Evolutionary conservation across 1,140 invertebrate species (phyloP).

Genomic region (Listronotus oregonensis): DNA sequence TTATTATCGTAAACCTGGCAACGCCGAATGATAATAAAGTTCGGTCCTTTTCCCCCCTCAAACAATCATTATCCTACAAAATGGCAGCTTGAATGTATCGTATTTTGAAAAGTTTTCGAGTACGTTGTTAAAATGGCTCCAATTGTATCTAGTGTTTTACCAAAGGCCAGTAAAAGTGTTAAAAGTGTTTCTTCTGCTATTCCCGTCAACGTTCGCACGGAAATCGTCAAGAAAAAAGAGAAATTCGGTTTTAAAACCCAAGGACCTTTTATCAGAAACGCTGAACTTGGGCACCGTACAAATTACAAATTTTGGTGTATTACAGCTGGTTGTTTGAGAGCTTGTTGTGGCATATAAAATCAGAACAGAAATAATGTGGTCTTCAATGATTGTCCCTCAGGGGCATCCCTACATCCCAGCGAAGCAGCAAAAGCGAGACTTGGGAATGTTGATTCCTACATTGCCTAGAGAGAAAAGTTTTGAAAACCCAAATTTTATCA

Average conservation of each 20-base stretch:
- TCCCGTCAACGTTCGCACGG: not conserved
- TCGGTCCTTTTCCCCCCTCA: too few species aligned
- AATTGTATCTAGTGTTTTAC: conserved; percentile 10
- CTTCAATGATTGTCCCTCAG: not conserved
- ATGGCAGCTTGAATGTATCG: conserved; percentile 30
- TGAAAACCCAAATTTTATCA: conserved; percentile 41
- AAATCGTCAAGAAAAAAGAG: conserved; percentile 24
- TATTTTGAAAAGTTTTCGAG: conserved; percentile 18
- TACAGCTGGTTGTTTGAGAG: conserved; percentile 3
- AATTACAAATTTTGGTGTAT: conserved; percentile 18
- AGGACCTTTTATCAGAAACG: conserved; percentile 14
- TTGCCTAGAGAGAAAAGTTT: conserved; percentile 28
- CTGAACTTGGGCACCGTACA: conserved; percentile 2
- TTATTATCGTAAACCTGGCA: too few species aligned
- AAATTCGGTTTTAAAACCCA: conserved; percentile 3
- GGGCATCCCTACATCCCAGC: not conserved
- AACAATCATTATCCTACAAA: conserved; percentile 22
- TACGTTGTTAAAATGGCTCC: conserved; percentile 21
- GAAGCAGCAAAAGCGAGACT: conserved; percentile 9
- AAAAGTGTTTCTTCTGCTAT: conserved; percentile 15
- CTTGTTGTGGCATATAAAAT: conserved; percentile 16
- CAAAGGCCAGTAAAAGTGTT: conserved; percentile 8
- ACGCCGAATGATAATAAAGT: too few species aligned
- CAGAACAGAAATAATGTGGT: conserved; percentile 24
- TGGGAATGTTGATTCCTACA: conserved; percentile 1